phyloP scores from a whole-genome alignment of 2,113 vertebrate species.

The Ameiurus melas region DNA sequence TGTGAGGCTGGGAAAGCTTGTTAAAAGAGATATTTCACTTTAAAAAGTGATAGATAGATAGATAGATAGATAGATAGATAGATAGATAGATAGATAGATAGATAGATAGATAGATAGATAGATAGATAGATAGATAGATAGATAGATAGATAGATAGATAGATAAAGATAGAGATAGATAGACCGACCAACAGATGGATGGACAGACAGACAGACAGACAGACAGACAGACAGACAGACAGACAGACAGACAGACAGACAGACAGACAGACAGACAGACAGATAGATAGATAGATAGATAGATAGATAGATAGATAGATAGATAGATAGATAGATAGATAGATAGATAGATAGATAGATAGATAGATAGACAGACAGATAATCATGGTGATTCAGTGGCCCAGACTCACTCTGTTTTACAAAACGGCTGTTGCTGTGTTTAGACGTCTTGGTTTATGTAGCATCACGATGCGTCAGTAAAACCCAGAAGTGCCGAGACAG shows the following conservation, averaged over 20 bases:
- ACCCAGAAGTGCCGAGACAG: background rate
- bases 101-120: background rate
- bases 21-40: background rate
- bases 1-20: background rate
- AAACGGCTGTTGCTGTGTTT: background rate
- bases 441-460: background rate
- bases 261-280: background rate
- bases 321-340: background rate
- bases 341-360: background rate
- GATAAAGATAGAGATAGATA: background rate
- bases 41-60: background rate
- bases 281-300: background rate
- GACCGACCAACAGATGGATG: background rate
- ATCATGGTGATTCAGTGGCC: background rate
- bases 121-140: background rate
- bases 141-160: background rate
- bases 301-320: background rate
- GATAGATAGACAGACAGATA: background rate
- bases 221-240: background rate
- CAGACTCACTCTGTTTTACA: background rate
- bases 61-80: background rate
- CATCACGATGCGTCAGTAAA: background rate
- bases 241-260: background rate
- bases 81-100: background rate
- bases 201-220: background rate